These are phyloP conservation scores for Sclerodermus sp. DNA, from an alignment of 2,888 invertebrate species.

Conservation along the genomic window DNA sequence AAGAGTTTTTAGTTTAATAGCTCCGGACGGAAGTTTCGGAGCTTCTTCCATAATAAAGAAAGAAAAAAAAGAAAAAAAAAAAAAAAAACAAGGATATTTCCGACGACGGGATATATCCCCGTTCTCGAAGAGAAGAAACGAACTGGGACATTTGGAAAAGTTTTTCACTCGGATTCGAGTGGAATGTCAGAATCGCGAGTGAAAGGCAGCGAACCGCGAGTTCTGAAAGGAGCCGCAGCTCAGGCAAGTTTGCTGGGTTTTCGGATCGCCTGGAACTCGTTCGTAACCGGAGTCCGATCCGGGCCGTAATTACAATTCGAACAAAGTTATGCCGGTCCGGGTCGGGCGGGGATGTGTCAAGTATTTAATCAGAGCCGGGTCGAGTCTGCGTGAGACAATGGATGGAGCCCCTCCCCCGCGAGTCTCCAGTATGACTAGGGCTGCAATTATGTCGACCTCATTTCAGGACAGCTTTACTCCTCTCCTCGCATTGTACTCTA, in stretches of 20 bases:
- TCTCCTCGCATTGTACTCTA: conserved; percentile 26
- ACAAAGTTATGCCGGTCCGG: conserved; percentile 51
- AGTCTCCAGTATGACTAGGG: conserved; percentile 16
- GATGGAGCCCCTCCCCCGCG: conserved; percentile 30
- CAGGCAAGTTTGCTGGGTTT: conserved; percentile 22
- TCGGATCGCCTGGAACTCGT: conserved; percentile 32
- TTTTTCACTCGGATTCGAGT: not conserved
- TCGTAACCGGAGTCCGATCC: conserved; percentile 41
- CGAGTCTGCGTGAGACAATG: conserved; percentile 52
- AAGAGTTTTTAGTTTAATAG: too few relatives aligned
- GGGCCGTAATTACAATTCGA: conserved; percentile 54
- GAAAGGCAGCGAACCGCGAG: conserved; percentile 14
- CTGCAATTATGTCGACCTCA: conserved; percentile 54
- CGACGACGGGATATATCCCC: too few relatives aligned
- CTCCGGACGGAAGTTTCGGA: too few relatives aligned
- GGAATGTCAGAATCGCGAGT: not conserved
- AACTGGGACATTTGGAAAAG: not conserved
- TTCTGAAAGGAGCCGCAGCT: conserved; percentile 21
- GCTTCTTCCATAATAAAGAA: not conserved
- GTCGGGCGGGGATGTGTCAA: conserved; percentile 51
- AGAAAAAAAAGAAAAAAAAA: conserved; percentile 5
- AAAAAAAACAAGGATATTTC: not conserved
- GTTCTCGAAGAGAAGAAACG: not conserved
- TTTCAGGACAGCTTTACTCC: conserved; percentile 45
- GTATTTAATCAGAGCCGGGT: conserved; percentile 55